These are phyloP conservation scores for Paedocypris micromegethes DNA, from an alignment of 2,797 vertebrate species.

Conservation along the genomic window DNA sequence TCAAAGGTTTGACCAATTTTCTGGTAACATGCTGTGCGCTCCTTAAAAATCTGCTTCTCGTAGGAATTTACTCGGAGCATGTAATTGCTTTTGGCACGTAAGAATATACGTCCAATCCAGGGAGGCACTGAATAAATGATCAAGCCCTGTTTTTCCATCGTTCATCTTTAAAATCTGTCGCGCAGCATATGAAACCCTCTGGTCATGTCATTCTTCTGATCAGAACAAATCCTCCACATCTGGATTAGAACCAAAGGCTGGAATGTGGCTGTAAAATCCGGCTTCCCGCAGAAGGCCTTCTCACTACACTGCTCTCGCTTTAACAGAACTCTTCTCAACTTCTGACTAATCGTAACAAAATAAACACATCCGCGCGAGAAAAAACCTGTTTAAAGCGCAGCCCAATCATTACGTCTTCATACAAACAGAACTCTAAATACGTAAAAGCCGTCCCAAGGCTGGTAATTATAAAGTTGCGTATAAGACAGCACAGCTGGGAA, in stretches of 20 bases:
- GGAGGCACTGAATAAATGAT: slow-evolving; percentile 46
- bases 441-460: slow-evolving; percentile 39
- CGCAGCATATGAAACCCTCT: slow-evolving; percentile 24
- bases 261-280: slow-evolving; percentile 22
- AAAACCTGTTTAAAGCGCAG: slow-evolving; percentile 21
- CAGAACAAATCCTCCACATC: slow-evolving; percentile 37
- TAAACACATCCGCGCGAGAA: slow-evolving; percentile 14
- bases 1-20: slow-evolving; percentile 14
- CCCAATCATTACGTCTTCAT: slow-evolving; percentile 41
- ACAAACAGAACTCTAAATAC: slow-evolving; percentile 44
- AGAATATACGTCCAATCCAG: slow-evolving; percentile 39
- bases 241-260: slow-evolving; percentile 31
- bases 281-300: slow-evolving; percentile 7
- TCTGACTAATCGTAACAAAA: slow-evolving; percentile 33
- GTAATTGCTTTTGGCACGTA: slow-evolving; percentile 43
- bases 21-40: slow-evolving; percentile 21
- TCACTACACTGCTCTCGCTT: slow-evolving; percentile 18
- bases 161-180: slow-evolving; percentile 43
- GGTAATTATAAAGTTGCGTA: slow-evolving; percentile 42
- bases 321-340: slow-evolving; percentile 5
- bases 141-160: slow-evolving; percentile 39
- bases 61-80: slow-evolving; percentile 38
- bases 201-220: slow-evolving; percentile 39
- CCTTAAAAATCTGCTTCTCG: slow-evolving; percentile 34
- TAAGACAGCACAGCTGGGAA: slow-evolving; percentile 39